A percentile compares a stretch with the other conserved stretches of the same genome.
Evolutionary conservation across 2,113 vertebrate genomes (phyloP).

Genomic region (Marmota flaviventris): DNA sequence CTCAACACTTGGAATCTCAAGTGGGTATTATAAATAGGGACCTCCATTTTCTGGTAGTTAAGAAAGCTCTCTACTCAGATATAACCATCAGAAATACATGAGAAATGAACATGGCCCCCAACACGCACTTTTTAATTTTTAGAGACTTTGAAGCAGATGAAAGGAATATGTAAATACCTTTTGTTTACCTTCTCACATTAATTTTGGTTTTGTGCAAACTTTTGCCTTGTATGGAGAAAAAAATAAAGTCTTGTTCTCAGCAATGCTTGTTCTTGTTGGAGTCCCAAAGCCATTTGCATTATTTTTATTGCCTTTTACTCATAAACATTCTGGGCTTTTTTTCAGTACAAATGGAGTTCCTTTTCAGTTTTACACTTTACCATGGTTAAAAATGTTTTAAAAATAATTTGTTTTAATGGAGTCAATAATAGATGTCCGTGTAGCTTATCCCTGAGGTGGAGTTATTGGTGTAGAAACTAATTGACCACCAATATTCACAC

Average conservation of each 20-base stretch:
- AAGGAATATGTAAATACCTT: background rate
- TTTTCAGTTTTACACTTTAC: slow-evolving; percentile 16
- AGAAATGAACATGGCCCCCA: slow-evolving; percentile 1
- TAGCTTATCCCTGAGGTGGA: background rate
- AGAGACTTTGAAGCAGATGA: background rate
- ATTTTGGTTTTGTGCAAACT: background rate
- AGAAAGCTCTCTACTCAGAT: background rate
- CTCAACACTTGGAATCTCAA: background rate
- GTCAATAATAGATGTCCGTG: background rate
- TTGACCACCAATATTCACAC: background rate
- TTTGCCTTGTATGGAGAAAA: background rate
- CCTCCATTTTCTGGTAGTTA: background rate
- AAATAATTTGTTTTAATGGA: background rate
- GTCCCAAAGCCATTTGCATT: slow-evolving; percentile 34
- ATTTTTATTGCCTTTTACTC: slow-evolving; percentile 45
- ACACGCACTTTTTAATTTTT: background rate
- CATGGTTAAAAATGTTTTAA: slow-evolving; percentile 33
- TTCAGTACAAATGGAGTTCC: background rate
- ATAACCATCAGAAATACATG: background rate
- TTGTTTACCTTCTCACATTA: background rate
- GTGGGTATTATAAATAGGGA: background rate
- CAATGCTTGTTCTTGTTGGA: background rate
- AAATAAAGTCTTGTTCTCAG: slow-evolving; percentile 2
- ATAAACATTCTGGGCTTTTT: slow-evolving; percentile 16
- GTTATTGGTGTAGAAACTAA: background rate